These are phyloP conservation scores for Brachyalestes nurse DNA, from an alignment of 2,797 vertebrate species.

Conservation along the genomic window DNA sequence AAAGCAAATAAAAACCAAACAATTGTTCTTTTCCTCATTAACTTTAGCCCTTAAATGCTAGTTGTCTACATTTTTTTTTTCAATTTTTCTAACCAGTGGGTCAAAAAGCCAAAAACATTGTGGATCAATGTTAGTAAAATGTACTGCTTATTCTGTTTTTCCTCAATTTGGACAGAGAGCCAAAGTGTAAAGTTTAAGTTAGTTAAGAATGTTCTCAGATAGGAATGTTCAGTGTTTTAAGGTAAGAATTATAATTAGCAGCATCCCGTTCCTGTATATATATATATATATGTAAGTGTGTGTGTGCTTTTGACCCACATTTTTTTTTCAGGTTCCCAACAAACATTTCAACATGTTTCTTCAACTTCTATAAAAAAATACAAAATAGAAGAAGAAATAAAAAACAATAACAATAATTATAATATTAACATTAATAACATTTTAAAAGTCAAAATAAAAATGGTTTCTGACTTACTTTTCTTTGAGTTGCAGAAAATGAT, in stretches of 20 bases:
- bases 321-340: constrained; percentile 56
- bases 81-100: constrained; percentile 58
- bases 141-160: constrained; percentile 9
- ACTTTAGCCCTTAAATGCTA: constrained; percentile 72
- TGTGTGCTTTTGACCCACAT: constrained; percentile 41
- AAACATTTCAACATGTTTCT: constrained; percentile 63
- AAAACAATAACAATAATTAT: constrained; percentile 55
- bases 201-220: neutral
- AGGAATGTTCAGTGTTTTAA: neutral
- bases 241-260: neutral
- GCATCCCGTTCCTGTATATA: neutral
- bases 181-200: neutral
- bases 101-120: constrained; percentile 46
- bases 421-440: constrained; percentile 56
- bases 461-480: constrained; percentile 43
- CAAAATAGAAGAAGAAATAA: constrained; percentile 31
- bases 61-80: constrained; percentile 57
- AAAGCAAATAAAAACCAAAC: constrained; percentile 66
- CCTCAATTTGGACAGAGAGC: neutral
- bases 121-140: neutral
- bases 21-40: constrained; percentile 64
- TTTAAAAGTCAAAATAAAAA: constrained; percentile 60
- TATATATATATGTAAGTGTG: no score
- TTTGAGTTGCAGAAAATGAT: constrained; percentile 40
- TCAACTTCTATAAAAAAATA: constrained; percentile 56